Percentiles rank a stretch among this genome's conserved stretches.
These are phyloP conservation scores for Falco rusticolus DNA, from an alignment of 2,797 vertebrate genomes.

Conservation along the genomic window DNA sequence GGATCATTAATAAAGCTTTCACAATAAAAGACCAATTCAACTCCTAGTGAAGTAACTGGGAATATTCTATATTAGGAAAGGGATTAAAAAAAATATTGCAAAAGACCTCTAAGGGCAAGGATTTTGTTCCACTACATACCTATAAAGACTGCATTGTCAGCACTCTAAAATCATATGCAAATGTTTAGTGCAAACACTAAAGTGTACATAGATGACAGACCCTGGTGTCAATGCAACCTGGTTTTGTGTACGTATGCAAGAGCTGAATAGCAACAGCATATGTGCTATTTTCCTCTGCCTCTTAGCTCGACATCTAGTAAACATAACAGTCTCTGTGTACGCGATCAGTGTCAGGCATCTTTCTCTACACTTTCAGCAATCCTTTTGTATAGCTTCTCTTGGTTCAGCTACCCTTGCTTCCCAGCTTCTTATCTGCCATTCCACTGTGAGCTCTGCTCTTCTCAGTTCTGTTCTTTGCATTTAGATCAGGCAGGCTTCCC, in stretches of 20 bases:
- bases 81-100: neutral
- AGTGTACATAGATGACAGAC: fast-evolving
- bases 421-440: neutral
- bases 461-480: neutral
- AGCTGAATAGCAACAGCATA: neutral
- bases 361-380: neutral
- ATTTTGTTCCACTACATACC: neutral
- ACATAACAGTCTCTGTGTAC: neutral
- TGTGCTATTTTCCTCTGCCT: neutral
- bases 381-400: neutral
- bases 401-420: neutral
- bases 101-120: neutral
- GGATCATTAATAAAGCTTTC: neutral
- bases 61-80: neutral
- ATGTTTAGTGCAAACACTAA: neutral
- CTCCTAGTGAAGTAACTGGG: neutral
- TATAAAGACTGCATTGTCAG: neutral
- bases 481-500: neutral
- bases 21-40: neutral
- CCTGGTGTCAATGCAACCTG: neutral
- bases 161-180: neutral
- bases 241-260: neutral
- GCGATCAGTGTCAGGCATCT: neutral
- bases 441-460: neutral
- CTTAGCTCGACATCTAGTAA: neutral